Conservation (phyloP, 2,113 vertebrate genomes). For the Amazona guildingii region DNA sequence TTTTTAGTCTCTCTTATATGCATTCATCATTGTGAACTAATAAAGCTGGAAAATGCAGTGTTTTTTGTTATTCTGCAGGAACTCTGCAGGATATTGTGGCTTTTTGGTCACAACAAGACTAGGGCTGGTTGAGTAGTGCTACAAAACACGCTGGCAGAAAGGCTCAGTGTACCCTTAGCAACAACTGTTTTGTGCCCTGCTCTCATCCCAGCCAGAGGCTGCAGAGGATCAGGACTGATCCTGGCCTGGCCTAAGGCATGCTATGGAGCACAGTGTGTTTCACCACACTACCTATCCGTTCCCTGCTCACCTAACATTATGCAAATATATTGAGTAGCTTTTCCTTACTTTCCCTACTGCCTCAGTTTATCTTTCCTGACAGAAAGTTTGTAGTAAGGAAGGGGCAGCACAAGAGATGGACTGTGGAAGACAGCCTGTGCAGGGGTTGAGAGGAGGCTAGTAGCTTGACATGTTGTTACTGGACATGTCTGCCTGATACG, state of each 20-base stretch:
- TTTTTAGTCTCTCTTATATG: not conserved
- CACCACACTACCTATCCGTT: not conserved
- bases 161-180: not conserved
- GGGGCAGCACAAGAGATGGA: not conserved
- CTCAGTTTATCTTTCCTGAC: not conserved
- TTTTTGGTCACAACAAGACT: not conserved
- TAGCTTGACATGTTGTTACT: not conserved
- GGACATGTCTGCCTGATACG: not conserved
- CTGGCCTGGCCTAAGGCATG: not conserved
- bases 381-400: not conserved
- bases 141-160: not conserved
- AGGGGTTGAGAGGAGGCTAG: not conserved
- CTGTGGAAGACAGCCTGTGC: not conserved
- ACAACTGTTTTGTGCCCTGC: not conserved
- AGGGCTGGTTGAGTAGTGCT: not conserved
- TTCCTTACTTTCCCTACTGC: not conserved
- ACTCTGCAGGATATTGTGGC: not conserved
- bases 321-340: not conserved
- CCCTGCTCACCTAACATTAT: not conserved
- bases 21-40: not conserved
- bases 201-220: not conserved
- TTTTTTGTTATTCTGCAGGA: not conserved
- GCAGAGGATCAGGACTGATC: not conserved
- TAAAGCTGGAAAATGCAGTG: not conserved
- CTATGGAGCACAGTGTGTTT: not conserved